Evolutionary conservation across 2,888 invertebrate species (phyloP).

Genomic region (Eudasyphora cyanicolor): DNA sequence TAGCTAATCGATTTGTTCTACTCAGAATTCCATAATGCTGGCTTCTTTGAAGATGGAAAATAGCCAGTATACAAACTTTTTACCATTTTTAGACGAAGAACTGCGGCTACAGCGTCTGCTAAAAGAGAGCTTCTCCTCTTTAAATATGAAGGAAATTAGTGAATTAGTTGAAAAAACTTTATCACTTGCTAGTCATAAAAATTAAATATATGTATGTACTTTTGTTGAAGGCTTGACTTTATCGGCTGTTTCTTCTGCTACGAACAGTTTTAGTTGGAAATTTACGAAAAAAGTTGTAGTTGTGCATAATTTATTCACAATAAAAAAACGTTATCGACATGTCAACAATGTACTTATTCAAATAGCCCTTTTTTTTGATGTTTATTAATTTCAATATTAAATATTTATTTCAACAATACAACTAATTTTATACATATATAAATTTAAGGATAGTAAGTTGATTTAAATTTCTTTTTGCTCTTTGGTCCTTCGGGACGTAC

Average conservation of each 20-base stretch:
- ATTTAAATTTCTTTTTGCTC: constrained; percentile 84
- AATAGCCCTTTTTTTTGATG: too few species aligned
- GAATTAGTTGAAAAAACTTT: constrained; percentile 49
- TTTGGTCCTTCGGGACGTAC: constrained; percentile 83
- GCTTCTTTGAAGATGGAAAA: constrained; percentile 68
- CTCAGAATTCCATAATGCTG: constrained; percentile 69
- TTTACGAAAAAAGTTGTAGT: too few species aligned
- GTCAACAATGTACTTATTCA: too few species aligned
- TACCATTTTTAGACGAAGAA: constrained; percentile 66
- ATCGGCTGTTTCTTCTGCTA: too few species aligned
- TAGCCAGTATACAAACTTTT: constrained; percentile 63
- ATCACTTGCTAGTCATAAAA: not conserved
- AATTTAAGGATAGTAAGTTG: constrained; percentile 85
- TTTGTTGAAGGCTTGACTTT: too few species aligned
- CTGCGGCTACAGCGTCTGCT: constrained; percentile 61
- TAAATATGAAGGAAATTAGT: constrained; percentile 60
- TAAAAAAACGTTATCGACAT: too few species aligned
- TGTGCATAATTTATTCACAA: too few species aligned
- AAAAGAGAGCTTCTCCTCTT: constrained; percentile 65
- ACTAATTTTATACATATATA: not conserved
- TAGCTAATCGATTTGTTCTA: not conserved
- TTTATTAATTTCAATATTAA: too few species aligned
- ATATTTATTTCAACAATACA: not conserved
- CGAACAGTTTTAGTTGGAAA: too few species aligned
- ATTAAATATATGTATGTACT: not conserved